phyloP scores from a whole-genome alignment of 2,797 vertebrate genomes.

The Manis pentadactyla region DNA sequence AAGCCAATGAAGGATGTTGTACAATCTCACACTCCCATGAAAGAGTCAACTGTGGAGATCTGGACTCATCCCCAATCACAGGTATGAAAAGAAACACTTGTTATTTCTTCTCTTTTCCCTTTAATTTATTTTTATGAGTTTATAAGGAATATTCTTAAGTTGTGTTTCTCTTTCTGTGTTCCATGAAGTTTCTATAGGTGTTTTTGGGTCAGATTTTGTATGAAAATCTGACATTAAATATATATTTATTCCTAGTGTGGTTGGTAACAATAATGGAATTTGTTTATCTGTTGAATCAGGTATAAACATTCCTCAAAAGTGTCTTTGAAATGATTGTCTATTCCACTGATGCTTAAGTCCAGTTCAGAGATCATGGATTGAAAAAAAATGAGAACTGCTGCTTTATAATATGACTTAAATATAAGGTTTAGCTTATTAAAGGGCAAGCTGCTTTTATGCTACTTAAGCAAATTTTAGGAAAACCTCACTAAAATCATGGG shows the following conservation, averaged over 20 bases:
- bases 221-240: background rate
- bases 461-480: background rate
- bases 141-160: background rate
- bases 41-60: slow-evolving; percentile 59
- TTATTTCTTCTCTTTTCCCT: background rate
- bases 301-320: background rate
- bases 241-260: background rate
- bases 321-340: background rate
- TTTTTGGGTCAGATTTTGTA: background rate
- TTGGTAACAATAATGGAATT: background rate
- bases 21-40: slow-evolving; percentile 28
- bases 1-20: slow-evolving; percentile 54
- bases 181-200: background rate
- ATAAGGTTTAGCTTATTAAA: background rate
- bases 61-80: slow-evolving; percentile 66
- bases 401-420: slow-evolving; percentile 3
- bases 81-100: slow-evolving; percentile 29
- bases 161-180: background rate
- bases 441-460: background rate
- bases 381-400: background rate
- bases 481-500: background rate
- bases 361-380: background rate
- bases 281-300: background rate
- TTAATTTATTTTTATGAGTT: background rate
- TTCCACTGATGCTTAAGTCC: background rate